Percentiles rank a stretch among this genome's conserved stretches.
These are phyloP conservation scores for Luehdorfia chinensis DNA, from an alignment of 1,140 invertebrate species.

Conservation along the genomic window DNA sequence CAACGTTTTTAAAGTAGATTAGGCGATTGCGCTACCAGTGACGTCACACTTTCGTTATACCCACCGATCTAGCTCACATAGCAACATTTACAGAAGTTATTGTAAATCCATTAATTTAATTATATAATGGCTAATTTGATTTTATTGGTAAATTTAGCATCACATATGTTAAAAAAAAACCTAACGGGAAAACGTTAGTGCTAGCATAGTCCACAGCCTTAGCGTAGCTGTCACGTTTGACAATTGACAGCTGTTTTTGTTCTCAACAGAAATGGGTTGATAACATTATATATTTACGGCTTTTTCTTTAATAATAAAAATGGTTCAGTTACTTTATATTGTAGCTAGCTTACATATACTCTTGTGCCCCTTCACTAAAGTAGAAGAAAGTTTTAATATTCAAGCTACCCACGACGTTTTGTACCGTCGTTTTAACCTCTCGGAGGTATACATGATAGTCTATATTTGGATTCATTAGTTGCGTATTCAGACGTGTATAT, in stretches of 20 bases:
- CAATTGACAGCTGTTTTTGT: slow-evolving; percentile 7
- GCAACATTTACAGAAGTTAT: too few relatives aligned
- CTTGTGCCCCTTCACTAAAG: slow-evolving; percentile 98
- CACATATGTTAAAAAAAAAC: too few relatives aligned
- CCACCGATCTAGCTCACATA: too few relatives aligned
- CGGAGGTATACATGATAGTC: slow-evolving; percentile 82
- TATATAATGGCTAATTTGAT: too few relatives aligned
- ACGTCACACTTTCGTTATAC: too few relatives aligned
- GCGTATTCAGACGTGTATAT: slow-evolving; percentile 32
- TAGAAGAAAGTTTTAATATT: slow-evolving; percentile 99
- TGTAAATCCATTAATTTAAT: too few relatives aligned
- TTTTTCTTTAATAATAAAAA: slow-evolving; percentile 44
- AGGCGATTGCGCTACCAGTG: too few relatives aligned
- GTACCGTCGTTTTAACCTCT: slow-evolving; percentile 90
- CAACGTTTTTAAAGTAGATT: too few relatives aligned
- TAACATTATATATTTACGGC: slow-evolving; percentile 26
- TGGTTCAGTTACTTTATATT: slow-evolving; percentile 71
- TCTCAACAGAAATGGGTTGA: slow-evolving; percentile 45
- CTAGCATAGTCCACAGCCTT: too few relatives aligned
- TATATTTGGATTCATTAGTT: slow-evolving; percentile 65
- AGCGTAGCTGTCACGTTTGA: too few relatives aligned
- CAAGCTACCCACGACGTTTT: slow-evolving; percentile 98
- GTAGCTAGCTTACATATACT: slow-evolving; percentile 88
- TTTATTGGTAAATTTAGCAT: too few relatives aligned
- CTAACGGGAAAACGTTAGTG: too few relatives aligned